phyloP scores from a whole-genome alignment of 2,113 vertebrate species.

The Tragelaphus strepsiceros region DNA sequence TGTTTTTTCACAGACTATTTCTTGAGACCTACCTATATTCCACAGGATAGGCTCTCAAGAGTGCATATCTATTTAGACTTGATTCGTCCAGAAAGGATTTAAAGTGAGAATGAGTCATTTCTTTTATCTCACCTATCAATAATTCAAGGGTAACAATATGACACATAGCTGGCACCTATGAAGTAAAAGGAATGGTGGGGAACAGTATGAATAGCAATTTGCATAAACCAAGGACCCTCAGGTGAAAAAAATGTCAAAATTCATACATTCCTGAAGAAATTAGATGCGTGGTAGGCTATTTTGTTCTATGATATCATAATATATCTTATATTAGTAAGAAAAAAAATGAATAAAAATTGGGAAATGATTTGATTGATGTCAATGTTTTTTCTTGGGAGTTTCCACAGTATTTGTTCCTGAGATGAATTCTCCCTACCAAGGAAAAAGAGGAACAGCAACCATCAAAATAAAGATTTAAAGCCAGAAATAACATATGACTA shows the following conservation, averaged over 20 bases:
- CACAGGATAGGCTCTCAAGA: background rate
- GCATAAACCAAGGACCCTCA: background rate
- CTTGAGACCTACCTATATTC: background rate
- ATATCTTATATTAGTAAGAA: background rate
- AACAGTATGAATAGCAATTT: background rate
- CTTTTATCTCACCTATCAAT: background rate
- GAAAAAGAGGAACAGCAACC: slow-evolving; percentile 38
- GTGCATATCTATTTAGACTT: background rate
- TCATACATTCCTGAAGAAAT: background rate
- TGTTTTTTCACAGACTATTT: background rate
- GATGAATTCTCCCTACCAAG: background rate
- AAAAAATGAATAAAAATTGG: slow-evolving; percentile 36
- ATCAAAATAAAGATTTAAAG: background rate
- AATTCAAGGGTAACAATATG: background rate
- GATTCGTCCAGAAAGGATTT: background rate
- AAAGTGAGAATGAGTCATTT: background rate
- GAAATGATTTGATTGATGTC: background rate
- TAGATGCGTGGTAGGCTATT: background rate
- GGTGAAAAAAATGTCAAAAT: background rate
- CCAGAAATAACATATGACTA: background rate
- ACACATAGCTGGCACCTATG: background rate
- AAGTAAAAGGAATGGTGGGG: background rate
- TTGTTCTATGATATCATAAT: background rate
- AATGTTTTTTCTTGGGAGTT: slow-evolving; percentile 45
- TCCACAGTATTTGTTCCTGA: slow-evolving; percentile 23